phyloP scores from a whole-genome alignment of 2,113 vertebrate species.

The Pteropus alecto region DNA sequence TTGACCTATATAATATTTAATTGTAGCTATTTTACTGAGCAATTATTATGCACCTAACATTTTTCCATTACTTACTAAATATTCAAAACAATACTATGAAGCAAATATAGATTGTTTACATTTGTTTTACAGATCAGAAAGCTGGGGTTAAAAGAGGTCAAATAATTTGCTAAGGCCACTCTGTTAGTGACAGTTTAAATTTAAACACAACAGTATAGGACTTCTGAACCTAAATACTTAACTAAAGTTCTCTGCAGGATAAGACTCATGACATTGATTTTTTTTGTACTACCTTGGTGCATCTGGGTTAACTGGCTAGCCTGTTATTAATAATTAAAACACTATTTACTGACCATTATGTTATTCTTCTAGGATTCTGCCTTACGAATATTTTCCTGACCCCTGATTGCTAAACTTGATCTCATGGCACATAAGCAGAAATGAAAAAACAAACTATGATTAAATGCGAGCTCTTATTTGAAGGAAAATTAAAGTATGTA shows the following conservation, averaged over 20 bases:
- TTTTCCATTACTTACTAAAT: not conserved
- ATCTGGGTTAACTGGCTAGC: not conserved
- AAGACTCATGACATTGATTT: not conserved
- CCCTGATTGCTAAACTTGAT: not conserved
- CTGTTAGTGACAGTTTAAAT: not conserved
- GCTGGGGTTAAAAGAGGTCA: not conserved
- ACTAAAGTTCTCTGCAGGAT: not conserved
- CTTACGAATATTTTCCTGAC: not conserved
- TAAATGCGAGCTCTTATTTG: not conserved
- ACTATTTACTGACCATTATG: not conserved
- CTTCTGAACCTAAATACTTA: not conserved
- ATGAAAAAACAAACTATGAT: not conserved
- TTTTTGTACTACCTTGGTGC: not conserved
- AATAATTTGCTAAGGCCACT: not conserved
- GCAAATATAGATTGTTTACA: not conserved
- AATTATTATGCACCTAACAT: not conserved
- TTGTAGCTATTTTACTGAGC: not conserved
- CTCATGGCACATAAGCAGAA: not conserved
- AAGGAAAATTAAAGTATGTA: not conserved
- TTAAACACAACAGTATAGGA: not conserved
- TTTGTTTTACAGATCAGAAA: not conserved
- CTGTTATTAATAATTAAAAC: not conserved
- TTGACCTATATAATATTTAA: no score
- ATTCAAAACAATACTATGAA: not conserved
- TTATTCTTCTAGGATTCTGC: not conserved